phyloP scores from a whole-genome alignment of 37 sponge, comb jelly and placozoan genomes.

The Halisarca cf. caerulea region DNA sequence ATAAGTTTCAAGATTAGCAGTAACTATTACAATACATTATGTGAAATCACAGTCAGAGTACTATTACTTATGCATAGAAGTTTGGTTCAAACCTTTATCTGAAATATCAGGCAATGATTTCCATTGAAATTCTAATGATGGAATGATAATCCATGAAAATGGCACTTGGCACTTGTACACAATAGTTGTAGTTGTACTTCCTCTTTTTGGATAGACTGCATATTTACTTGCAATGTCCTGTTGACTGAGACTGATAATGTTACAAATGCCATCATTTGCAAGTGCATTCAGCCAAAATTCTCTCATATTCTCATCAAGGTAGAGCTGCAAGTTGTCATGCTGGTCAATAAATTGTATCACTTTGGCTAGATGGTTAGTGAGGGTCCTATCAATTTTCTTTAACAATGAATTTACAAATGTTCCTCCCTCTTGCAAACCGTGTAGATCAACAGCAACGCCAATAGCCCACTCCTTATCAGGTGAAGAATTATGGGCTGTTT shows the following conservation, averaged over 20 bases:
- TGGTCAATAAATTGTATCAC: conserved; percentile 58
- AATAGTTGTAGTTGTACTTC: too few species aligned
- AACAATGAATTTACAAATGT: conserved; percentile 57
- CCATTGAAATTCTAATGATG: conserved; percentile 46
- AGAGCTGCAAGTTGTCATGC: conserved; percentile 60
- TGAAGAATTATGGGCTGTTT: neutral
- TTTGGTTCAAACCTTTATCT: too few species aligned
- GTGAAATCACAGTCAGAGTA: too few species aligned
- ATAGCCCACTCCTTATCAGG: conserved; percentile 45
- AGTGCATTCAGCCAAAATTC: conserved; percentile 57
- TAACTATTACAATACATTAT: too few species aligned
- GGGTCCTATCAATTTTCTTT: conserved; percentile 55
- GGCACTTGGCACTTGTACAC: conserved; percentile 38
- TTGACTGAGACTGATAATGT: too few species aligned
- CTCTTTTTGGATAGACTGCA: too few species aligned
- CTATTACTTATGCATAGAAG: too few species aligned
- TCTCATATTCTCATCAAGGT: neutral
- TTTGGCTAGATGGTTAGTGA: conserved; percentile 59
- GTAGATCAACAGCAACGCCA: conserved; percentile 50
- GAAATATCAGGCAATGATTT: too few species aligned
- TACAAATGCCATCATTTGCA: too few species aligned
- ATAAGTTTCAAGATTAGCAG: too few species aligned
- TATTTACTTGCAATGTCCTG: too few species aligned
- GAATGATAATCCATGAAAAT: conserved; percentile 83
- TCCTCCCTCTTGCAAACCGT: conserved; percentile 58